phyloP scores from a whole-genome alignment of 1,140 invertebrate species.

The Brachionus paranguensis region DNA sequence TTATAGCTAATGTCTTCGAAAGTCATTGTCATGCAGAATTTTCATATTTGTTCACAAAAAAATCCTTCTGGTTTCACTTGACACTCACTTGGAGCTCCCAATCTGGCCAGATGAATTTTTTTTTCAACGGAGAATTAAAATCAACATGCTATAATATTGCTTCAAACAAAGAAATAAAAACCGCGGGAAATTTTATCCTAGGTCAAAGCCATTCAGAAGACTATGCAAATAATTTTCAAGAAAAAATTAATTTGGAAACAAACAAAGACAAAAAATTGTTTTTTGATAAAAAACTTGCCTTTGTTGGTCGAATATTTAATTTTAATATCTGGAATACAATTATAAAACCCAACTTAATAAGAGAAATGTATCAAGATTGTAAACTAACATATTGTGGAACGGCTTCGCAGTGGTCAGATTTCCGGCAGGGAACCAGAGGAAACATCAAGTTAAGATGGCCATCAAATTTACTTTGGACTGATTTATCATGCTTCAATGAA shows the following conservation, averaged over 20 bases:
- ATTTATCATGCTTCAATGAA: not conserved
- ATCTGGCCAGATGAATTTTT: not conserved
- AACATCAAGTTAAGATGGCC: slow-evolving; percentile 54
- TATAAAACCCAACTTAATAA: slow-evolving; percentile 43
- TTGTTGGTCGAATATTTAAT: slow-evolving; percentile 51
- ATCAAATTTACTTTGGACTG: slow-evolving; percentile 49
- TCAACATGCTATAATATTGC: not conserved
- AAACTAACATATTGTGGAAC: slow-evolving; percentile 53
- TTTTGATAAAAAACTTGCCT: slow-evolving; percentile 38
- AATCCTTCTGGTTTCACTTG: slow-evolving; percentile 27
- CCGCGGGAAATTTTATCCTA: not conserved
- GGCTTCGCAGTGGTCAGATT: slow-evolving; percentile 54
- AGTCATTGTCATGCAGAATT: not conserved
- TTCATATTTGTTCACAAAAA: not conserved
- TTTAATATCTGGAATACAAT: slow-evolving; percentile 53
- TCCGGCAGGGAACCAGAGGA: slow-evolving; percentile 53
- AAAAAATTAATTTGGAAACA: not conserved
- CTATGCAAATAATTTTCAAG: not conserved
- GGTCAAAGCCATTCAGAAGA: not conserved
- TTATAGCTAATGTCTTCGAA: slow-evolving; percentile 11
- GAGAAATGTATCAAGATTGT: slow-evolving; percentile 46
- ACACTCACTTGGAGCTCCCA: slow-evolving; percentile 18
- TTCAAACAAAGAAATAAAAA: slow-evolving; percentile 1
- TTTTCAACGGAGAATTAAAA: slow-evolving; percentile 21
- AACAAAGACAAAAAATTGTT: not conserved